Evolutionary conservation across 2,888 invertebrate genomes (phyloP), one percentile per base, ranked within the genome.

Genomic region (Rhogogaster chlorosoma): DNA sequence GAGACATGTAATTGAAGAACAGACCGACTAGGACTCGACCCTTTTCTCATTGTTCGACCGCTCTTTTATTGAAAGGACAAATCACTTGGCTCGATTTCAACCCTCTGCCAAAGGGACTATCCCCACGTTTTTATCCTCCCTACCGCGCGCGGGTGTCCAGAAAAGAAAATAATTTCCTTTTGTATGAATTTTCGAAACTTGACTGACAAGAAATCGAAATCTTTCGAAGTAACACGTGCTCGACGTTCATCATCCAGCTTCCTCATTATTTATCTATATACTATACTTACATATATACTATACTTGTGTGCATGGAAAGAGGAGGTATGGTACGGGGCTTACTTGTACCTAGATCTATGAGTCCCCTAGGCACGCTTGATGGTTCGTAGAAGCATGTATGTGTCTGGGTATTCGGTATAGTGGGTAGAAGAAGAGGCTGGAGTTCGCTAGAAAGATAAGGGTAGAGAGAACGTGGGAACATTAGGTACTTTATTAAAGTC

Each of bases 401-500:
- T n/a, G 29, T 67, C 67, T 32, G 29, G 67, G 32, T 67, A 26
- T 67, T 67, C 67, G 32, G 32, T 67, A 67, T n/a, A 29, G 32
- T 42, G 71, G 71, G 71, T 22, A 42, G 38, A n/a, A 73, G 71
- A 29, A 73, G 71, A 73, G 71, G 12, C 22, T 73, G n/a, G 71
- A 73, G 71, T 73, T 73, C 22, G 42, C 71, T 22, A 73, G 71
- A 42, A 73, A 73, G 71, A 73, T 73, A 73, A 73, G 71, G 71
- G 71, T 73, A 22, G 71, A 42, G 42, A 42, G 42, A 42, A 73
- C 67, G 67, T 32, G 32, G 71, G 29, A 42, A 73, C 71, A 73
- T 42, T 73, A 73, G 71, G 71, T 73, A 73, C 38, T 73, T 73
- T 73, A 42, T 73, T 73, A 73, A 73, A 73, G 38, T 73, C 42